Evolutionary conservation across 1,140 invertebrate genomes (phyloP).

Genomic region (Ptiloglossa arizonensis): DNA sequence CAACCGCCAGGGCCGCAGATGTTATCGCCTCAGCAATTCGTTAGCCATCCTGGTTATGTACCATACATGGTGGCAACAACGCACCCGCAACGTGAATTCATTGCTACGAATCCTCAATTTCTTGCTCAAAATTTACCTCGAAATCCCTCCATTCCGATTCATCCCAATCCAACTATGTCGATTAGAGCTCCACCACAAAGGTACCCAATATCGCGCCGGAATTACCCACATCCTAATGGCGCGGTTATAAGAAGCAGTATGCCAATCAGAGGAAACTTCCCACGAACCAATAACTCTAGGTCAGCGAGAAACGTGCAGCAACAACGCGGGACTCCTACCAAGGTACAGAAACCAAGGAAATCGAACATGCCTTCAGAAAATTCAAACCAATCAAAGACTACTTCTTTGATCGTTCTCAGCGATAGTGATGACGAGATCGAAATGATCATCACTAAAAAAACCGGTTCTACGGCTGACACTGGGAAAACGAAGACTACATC

Average conservation of each 20-base stretch:
- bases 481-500: neutral
- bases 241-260: constrained; percentile 58
- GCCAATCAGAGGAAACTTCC: constrained; percentile 10
- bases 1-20: constrained; percentile 45
- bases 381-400: constrained; percentile 62
- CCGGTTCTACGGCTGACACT: neutral
- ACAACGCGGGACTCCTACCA: neutral
- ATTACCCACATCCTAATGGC: constrained; percentile 57
- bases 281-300: neutral
- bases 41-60: constrained; percentile 47
- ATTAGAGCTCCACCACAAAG: constrained; percentile 29
- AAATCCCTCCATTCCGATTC: neutral
- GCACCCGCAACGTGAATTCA: constrained; percentile 29
- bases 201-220: constrained; percentile 15
- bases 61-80: constrained; percentile 40
- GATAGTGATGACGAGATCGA: constrained; percentile 80
- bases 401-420: constrained; percentile 76
- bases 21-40: constrained; percentile 47
- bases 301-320: neutral
- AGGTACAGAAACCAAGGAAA: neutral
- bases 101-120: neutral
- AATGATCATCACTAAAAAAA: constrained; percentile 76
- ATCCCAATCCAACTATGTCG: neutral
- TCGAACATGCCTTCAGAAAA: neutral
- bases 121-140: constrained; percentile 15